These are phyloP conservation scores for Epinotia brunnichana DNA, from an alignment of 2,888 invertebrate genomes.

Conservation along the genomic window DNA sequence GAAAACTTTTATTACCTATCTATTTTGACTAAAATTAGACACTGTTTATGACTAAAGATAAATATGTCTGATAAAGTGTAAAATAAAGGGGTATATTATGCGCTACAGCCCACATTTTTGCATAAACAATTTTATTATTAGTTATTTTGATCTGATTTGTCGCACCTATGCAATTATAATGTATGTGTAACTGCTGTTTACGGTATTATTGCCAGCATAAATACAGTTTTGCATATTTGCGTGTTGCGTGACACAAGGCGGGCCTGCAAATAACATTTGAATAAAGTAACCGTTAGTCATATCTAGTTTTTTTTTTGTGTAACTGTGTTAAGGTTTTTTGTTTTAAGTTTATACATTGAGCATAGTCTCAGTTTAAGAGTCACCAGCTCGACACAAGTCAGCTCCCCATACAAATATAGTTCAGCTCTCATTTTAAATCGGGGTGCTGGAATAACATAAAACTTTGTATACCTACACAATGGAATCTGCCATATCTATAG, in stretches of 20 bases:
- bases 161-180: conserved; percentile 8
- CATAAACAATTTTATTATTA: conserved; percentile 13
- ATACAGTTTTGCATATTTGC: conserved; percentile 1
- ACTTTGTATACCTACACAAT: no score
- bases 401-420: no score
- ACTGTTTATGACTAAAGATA: not conserved
- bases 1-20: no score
- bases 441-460: no score
- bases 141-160: conserved; percentile 17
- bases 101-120: conserved; percentile 11
- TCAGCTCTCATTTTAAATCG: no score
- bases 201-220: conserved; percentile 1
- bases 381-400: no score
- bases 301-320: no score
- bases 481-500: no score
- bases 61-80: not conserved
- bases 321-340: no score
- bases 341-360: no score
- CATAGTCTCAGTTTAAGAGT: no score
- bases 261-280: not conserved
- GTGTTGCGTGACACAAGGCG: not conserved
- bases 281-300: not conserved
- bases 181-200: conserved; percentile 1
- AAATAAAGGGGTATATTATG: conserved; percentile 1
- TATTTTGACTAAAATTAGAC: not conserved